phyloP scores from a whole-genome alignment of 2,113 vertebrate species.

The Sinocyclocheilus anshuiensis region DNA sequence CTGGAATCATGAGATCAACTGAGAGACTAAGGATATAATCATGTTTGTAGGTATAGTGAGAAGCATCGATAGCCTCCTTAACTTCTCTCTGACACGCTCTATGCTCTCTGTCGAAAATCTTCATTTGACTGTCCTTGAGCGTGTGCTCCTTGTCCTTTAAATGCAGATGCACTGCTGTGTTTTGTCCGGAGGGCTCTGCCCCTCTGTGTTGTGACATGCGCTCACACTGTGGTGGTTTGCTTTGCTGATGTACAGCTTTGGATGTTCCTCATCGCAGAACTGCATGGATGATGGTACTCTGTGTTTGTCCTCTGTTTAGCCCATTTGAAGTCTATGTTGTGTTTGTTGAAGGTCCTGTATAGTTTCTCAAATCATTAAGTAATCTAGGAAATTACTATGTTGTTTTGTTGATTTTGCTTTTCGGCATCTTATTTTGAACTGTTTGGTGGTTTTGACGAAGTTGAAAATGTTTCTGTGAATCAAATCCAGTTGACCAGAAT shows the following conservation, averaged over 20 bases:
- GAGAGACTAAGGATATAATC: neutral
- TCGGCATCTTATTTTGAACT: too few species aligned
- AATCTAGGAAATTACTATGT: neutral
- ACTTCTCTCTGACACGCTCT: neutral
- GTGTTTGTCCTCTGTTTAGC: neutral
- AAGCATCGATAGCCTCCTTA: neutral
- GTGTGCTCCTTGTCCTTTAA: neutral
- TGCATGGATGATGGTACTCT: neutral
- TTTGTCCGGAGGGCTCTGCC: neutral
- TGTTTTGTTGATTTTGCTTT: too few species aligned
- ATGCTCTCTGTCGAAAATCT: neutral
- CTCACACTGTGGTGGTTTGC: neutral
- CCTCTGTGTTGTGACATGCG: neutral
- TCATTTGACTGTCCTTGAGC: neutral
- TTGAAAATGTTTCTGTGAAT: too few species aligned
- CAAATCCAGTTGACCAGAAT: too few species aligned
- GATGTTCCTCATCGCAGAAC: neutral
- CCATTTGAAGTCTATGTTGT: neutral
- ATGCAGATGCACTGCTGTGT: constrained; percentile 6
- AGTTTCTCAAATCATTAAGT: neutral
- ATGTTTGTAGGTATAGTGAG: neutral
- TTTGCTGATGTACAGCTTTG: neutral
- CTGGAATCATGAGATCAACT: neutral
- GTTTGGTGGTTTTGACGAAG: too few species aligned
- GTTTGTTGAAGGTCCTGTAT: neutral